phyloP scores from a whole-genome alignment of 2,888 invertebrate species.

The Drosophila vallismaia region DNA sequence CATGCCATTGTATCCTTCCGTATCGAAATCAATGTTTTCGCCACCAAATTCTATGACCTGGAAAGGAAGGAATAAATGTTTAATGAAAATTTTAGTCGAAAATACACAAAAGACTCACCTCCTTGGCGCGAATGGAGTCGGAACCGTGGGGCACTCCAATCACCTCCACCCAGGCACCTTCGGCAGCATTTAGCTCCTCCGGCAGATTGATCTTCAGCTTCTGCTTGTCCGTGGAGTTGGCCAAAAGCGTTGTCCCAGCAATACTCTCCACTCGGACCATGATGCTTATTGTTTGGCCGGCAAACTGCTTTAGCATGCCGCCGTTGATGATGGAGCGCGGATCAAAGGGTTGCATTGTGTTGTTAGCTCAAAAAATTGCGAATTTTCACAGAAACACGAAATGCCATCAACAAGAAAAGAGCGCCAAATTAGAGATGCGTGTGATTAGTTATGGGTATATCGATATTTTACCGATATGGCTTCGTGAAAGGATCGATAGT shows the following conservation, averaged over 20 bases:
- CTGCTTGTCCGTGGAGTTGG: slow-evolving; percentile 76
- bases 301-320: slow-evolving; percentile 75
- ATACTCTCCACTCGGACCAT: slow-evolving; percentile 79
- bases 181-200: slow-evolving; percentile 63
- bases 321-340: slow-evolving; percentile 79
- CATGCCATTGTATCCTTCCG: slow-evolving; percentile 82
- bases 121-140: slow-evolving; percentile 77
- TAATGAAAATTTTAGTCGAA: background rate
- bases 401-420: slow-evolving; percentile 34
- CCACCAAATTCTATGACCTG: slow-evolving; percentile 82
- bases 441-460: background rate
- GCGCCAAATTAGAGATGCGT: slow-evolving; percentile 22
- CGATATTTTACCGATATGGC: background rate
- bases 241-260: slow-evolving; percentile 68
- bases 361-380: background rate
- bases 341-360: slow-evolving; percentile 74
- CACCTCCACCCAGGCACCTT: slow-evolving; percentile 82
- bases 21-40: slow-evolving; percentile 80
- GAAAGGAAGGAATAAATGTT: slow-evolving; percentile 14
- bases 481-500: background rate
- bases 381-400: slow-evolving; percentile 8
- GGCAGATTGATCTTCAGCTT: slow-evolving; percentile 74
- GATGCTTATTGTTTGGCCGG: slow-evolving; percentile 80
- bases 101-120: slow-evolving; percentile 62
- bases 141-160: slow-evolving; percentile 73